Evolutionary conservation across 2,888 invertebrate species (phyloP), one percentile per base, ranked within the genome.

Genomic region (Axea sp.): DNA sequence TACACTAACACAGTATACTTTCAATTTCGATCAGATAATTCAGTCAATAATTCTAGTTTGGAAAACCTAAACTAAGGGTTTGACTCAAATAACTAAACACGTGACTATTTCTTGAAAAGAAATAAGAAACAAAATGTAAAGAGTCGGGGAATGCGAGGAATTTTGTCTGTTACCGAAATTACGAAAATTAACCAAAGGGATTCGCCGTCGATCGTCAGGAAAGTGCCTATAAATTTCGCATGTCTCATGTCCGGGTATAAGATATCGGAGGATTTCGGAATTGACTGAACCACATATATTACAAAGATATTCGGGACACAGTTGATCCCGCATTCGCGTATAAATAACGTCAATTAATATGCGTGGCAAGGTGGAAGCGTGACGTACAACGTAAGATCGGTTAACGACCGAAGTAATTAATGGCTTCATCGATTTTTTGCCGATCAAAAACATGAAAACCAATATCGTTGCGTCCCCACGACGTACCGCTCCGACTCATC

Each of bases 301-400:
- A 59, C 51, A 43, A 64, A 74, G 68, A 74, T 74, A 74, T 74
- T 74, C 53, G 30, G 68, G 68, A 60, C 67, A 55, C 24, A 43
- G 65, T 60, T 47, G 57, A 64, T 59, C 24, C 41, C 28, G 62
- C 51, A 12, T 11, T 24, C 12, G 59, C 60, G 59, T 60, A 74
- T 74, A 74, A 69, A 69, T 74, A 74, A 74, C 69, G 74, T 69
- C 69, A 74, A 74, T 74, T 74, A 74, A 74, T 74, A 74, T 74
- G 74, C 65, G 65, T 49, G 59, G 69, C 69, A 60, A 59, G 68
- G 73, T 64, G 59, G 68, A 57, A 59, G 72, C 64, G 64, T 72
- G 72, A 72, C 72, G 59, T 64, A 62, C 62, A 62, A 57, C 67
- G 68, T 30, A 68, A 73, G 55, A 62, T 68, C 67, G 62, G 67